Conservation (phyloP, 2,113 vertebrate genomes). For the Oophaga pumilio region DNA sequence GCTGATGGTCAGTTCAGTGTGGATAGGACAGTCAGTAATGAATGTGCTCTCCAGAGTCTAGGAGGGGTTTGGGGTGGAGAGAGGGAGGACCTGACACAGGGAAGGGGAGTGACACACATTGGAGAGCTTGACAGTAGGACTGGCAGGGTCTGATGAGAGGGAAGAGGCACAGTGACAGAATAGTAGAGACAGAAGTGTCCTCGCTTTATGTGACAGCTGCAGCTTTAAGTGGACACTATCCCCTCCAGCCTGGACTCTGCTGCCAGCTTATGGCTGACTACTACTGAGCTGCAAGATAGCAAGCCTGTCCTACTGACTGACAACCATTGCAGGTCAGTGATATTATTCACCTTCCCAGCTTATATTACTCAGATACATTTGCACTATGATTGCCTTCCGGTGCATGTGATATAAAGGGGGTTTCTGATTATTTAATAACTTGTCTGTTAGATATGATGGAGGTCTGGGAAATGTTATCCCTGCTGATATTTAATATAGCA, state of each 20-base stretch:
- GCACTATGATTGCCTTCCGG: neutral
- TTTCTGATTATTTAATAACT: neutral
- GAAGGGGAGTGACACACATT: neutral
- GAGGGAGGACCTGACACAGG: slow-evolving; percentile 17
- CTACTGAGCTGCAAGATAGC: slow-evolving; percentile 16
- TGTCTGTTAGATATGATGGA: neutral
- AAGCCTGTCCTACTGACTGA: neutral
- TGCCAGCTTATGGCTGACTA: slow-evolving; percentile 16
- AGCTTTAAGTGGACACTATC: slow-evolving; percentile 25
- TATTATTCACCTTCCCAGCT: neutral
- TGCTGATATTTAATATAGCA: neutral
- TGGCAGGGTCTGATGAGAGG: slow-evolving; percentile 10
- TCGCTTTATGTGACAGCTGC: slow-evolving; percentile 40
- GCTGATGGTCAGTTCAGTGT: neutral
- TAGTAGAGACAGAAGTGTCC: neutral
- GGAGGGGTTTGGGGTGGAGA: neutral
- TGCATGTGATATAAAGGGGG: neutral
- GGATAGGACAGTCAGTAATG: neutral
- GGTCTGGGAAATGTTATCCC: neutral
- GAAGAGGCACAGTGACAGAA: slow-evolving; percentile 5
- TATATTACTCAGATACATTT: neutral
- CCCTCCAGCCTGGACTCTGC: neutral
- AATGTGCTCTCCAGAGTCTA: neutral
- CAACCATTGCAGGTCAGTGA: slow-evolving; percentile 18
- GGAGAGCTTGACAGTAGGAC: slow-evolving; percentile 7